phyloP scores from a whole-genome alignment of 2,113 vertebrate species.

The Lagopus muta region DNA sequence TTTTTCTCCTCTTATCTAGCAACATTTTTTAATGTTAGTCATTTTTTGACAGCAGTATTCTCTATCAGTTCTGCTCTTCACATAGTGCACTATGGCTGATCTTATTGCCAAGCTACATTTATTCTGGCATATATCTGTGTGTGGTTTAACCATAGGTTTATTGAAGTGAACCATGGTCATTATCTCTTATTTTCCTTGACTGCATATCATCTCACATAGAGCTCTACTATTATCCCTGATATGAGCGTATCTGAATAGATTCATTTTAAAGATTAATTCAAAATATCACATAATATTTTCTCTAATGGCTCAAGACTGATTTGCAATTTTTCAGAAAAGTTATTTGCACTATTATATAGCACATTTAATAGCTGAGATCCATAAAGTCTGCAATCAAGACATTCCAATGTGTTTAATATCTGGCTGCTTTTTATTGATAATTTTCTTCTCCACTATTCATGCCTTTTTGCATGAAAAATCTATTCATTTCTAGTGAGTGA shows the following conservation, averaged over 20 bases:
- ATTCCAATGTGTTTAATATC: background rate
- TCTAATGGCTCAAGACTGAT: background rate
- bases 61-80: slow-evolving; percentile 1
- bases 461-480: background rate
- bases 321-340: background rate
- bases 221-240: background rate
- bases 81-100: background rate
- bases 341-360: background rate
- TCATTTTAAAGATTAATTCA: slow-evolving; percentile 38
- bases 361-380: background rate
- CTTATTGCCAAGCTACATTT: slow-evolving; percentile 33
- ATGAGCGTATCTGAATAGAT: background rate
- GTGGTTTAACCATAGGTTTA: slow-evolving; percentile 26
- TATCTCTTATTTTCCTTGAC: slow-evolving; percentile 9
- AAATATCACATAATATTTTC: background rate
- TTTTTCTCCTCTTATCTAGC: background rate
- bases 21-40: background rate
- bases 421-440: background rate
- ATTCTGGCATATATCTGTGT: slow-evolving; percentile 6
- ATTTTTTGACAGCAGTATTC: background rate
- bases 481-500: background rate
- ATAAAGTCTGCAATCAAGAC: slow-evolving; percentile 6
- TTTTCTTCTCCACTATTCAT: background rate
- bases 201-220: background rate
- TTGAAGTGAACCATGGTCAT: background rate